phyloP scores from a whole-genome alignment of 2,113 vertebrate species.

The Balaenoptera acutorostrata region DNA sequence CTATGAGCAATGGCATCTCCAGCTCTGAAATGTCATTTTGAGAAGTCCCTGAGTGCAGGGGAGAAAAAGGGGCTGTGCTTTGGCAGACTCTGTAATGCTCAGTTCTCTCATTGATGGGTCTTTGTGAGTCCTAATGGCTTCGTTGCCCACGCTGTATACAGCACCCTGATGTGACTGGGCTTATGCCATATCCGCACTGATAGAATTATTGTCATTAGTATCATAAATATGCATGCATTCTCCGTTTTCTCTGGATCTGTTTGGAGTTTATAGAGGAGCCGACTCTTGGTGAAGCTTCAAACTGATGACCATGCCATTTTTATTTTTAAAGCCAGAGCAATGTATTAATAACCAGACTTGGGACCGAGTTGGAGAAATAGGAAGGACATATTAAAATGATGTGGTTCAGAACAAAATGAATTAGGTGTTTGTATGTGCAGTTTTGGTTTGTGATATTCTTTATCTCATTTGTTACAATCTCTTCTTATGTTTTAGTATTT shows the following conservation, averaged over 20 bases:
- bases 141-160: neutral
- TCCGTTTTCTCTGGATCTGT: neutral
- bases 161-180: neutral
- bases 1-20: neutral
- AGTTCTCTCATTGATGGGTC: neutral
- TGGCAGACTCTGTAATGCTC: neutral
- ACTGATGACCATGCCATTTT: neutral
- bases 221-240: neutral
- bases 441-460: neutral
- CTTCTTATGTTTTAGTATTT: neutral
- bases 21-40: slow-evolving; percentile 52
- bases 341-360: neutral
- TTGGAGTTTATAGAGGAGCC: neutral
- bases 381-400: neutral
- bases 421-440: neutral
- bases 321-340: slow-evolving; percentile 24
- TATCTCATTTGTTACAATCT: neutral
- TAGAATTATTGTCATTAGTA: neutral
- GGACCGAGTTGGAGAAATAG: neutral
- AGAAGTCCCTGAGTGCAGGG: neutral
- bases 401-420: neutral
- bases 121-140: neutral
- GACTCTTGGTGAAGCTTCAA: neutral
- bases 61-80: neutral
- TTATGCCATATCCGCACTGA: neutral